Base-by-base conservation (phyloP, 2,888 invertebrate species). In the Campoplex capitator region DNA sequence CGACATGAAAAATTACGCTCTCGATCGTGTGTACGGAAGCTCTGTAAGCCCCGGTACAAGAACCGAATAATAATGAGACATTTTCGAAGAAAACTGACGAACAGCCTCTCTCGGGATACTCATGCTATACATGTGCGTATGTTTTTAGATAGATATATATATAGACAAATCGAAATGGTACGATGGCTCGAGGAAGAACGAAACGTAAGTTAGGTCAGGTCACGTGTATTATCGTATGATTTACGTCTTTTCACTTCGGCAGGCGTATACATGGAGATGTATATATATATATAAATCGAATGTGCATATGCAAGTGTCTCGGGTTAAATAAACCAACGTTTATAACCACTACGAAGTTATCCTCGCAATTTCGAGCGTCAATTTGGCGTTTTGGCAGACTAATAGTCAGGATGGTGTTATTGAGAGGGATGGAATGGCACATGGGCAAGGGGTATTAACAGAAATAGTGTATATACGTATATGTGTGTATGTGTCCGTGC, bases 1-100 rank as follows among this genome's bases (percentile, higher is more conserved):
- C 84, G 87, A 87, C 82, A 84, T 87, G 87, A 87, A 84, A 87
- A 87, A 87, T 87, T 83, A 79, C 84, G 79, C 48, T 79, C 75
- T 79, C 84, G 87, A 83, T 84, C 82, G 83, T 73, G 76, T 70
- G 45, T 84, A 79, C 81, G 58, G 38, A 84, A 87, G 82, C 82
- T 79, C 70, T 70, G 78, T 87, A 87, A 85, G 87, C 87, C 75
- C 75, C 71, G 78, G 74, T 76, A 87, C 87, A 84, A 79, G 84
- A 75, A 76, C 79, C 84, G 87, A 87, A 87, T 87, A 87, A 83
- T 84, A 83, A 87, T 84, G 82, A 84, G 84, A 83, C 76, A 71
- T 83, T 83, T 58, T 76, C 51, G 68, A 51, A 70, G 70, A 83
- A 76, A 83, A 76, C 58, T 76, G 83, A 70, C 76, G 76, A 83